Percentiles rank a stretch among this genome's conserved stretches.
These are phyloP conservation scores for Anhinga anhinga DNA, from an alignment of 2,113 vertebrate genomes.

Conservation along the genomic window DNA sequence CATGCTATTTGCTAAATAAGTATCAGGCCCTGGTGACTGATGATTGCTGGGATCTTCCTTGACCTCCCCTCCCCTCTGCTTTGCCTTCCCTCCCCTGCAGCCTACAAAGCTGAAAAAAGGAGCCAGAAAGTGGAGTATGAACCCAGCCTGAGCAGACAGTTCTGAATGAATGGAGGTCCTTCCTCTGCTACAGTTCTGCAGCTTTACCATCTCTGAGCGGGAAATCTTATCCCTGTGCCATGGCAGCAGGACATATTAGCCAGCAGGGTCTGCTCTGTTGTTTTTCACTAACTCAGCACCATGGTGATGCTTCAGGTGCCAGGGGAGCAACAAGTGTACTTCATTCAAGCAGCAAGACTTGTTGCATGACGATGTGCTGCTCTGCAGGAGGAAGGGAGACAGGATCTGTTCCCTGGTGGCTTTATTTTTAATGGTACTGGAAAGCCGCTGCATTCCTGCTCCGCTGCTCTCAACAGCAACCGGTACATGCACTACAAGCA, in stretches of 20 bases:
- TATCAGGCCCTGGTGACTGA: constrained; percentile 14
- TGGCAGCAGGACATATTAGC: background rate
- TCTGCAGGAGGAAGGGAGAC: background rate
- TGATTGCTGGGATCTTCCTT: background rate
- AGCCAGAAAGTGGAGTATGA: background rate
- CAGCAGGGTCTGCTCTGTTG: background rate
- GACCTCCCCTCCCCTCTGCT: background rate
- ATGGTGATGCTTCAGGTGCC: background rate
- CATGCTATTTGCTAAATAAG: constrained; percentile 16
- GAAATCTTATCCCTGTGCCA: background rate
- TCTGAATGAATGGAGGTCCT: background rate
- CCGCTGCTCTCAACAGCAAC: background rate
- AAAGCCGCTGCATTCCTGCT: background rate
- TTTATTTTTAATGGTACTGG: background rate
- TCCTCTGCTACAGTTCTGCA: background rate
- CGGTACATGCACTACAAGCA: background rate
- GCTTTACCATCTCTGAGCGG: background rate
- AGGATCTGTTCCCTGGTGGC: background rate
- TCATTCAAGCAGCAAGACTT: background rate
- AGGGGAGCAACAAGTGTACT: background rate
- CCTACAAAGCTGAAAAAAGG: background rate
- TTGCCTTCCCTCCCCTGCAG: background rate
- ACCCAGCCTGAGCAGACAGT: background rate
- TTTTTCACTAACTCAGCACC: background rate
- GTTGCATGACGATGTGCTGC: background rate